Evolutionary conservation across 2,113 vertebrate genomes (phyloP), one percentile per base, ranked within the genome.

Genomic region (Misgurnus mizolepis): DNA sequence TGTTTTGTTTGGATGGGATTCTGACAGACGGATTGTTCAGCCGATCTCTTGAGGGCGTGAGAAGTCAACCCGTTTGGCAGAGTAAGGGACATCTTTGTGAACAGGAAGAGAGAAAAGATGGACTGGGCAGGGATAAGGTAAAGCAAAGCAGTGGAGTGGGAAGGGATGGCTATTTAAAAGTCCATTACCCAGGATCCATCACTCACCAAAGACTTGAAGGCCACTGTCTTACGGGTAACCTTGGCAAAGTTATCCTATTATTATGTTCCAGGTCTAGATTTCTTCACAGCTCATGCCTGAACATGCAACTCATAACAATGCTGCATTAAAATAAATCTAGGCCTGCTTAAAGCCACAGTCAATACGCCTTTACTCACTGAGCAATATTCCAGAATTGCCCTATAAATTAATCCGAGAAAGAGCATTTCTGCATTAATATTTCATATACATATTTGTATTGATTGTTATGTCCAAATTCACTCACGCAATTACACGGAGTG

Each of bases 11-110:
- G 8, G 12, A 10, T 1, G n/a, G 55, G 60, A 43, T 72, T 75
- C 58, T 78, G 77, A 82, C 65, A 80, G 79, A 65, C 61, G 58
- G 47, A 67, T 40, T 67, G 72, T 82, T 83, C 49, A 72, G 67
- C 56, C 17, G 7, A 14, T 27, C 39, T 53, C 39, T 76, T 39
- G 65, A 49, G 27, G 64, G 60, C 55, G 62, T 45, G 53, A 58
- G 12, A 27, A 22, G 45, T 40, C 64, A 69, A 55, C 9, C 55
- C 4, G 40, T 7, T 40, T 64, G 43, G 58, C 74, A 62, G 49
- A 81, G 65, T 62, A 67, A 79, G 65, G 22, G 18, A 72, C 56
- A 55, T 67, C 45, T 18, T 3, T 47, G 17, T 49, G 8, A 70
- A 18, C 43, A 62, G 11, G 49, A 15, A 34, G 49, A 75, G 47